Base-by-base conservation (phyloP, 53 echinoderm and acorn worm species). In the Holothuria leucospilota region DNA sequence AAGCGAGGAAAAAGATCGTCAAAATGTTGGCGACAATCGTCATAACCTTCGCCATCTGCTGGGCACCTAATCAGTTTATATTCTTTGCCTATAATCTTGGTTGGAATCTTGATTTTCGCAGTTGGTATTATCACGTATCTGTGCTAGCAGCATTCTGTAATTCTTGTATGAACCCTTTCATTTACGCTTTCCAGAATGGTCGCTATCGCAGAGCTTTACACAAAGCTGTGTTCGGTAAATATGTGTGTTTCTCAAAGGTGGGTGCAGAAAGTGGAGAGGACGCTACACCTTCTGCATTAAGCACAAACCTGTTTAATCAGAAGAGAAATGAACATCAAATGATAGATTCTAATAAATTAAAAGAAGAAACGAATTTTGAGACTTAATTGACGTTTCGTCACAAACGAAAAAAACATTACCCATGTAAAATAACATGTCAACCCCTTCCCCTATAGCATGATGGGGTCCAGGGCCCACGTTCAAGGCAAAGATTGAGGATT, bases 161-260 rank as follows among this genome's bases (percentile, higher is more conserved):
- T 71, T 88, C 88, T 41, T 96, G 96, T 77, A 90, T 96, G 94
- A 96, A 96, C 65, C 96, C 96, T 14, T 90, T 96, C 77, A 96
- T 96, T 13, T 96, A 96, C 67, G 94, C 91, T 25, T 96, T 96
- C 70, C 90, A 92, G 71, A 96, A 88, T 66, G 89, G 87, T 52
- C 90, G 92, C 62, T 94, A 96, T 69, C 78, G 96, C 21, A 81
- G 66, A 62, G 96, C 96, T 7, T 85, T 96, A 23, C 63, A 69
- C 14, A 85, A 75, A 53, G 95, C 95, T 5, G 15, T 95, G 2
- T 90, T 81, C 51, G 41, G 86, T 15, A 72, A 28, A 8, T n/a
- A 34, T 49, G 28, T 60, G 10, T 82, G 63, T 65, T 8, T 10
- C 8, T 18, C 25, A 1, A 82, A 29, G 14, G 34, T 82, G 20